Conservation (phyloP, 2,888 invertebrate genomes). For the Eupelmus urozonus region DNA sequence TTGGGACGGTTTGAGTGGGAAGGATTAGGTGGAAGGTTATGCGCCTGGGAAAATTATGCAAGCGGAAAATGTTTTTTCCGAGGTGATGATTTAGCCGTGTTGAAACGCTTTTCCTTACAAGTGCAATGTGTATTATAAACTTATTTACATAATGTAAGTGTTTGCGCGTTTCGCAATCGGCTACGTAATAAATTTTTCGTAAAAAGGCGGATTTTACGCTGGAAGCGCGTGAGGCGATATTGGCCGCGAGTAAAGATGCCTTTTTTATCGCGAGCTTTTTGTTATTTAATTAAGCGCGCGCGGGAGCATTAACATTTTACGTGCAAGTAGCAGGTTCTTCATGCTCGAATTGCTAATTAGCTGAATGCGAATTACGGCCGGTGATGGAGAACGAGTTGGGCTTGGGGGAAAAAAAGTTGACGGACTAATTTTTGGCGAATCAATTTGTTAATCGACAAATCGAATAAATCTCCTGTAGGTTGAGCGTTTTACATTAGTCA, state of each 20-base stretch:
- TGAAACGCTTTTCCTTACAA: slow-evolving; percentile 1
- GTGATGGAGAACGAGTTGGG: not conserved
- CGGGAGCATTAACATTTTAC: slow-evolving; percentile 31
- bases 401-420: slow-evolving; percentile 30
- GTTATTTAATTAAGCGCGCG: not conserved
- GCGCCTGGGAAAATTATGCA: too few species aligned
- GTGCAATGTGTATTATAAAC: too few species aligned
- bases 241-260: not conserved
- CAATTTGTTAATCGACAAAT: slow-evolving; percentile 54
- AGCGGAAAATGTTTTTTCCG: too few species aligned
- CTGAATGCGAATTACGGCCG: slow-evolving; percentile 27
- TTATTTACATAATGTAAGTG: too few species aligned
- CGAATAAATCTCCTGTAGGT: slow-evolving; percentile 30
- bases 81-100: not conserved
- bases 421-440: slow-evolving; percentile 66
- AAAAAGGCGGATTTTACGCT: too few species aligned
- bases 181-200: not conserved
- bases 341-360: slow-evolving; percentile 31
- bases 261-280: too few species aligned
- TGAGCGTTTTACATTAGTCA: not conserved
- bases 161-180: too few species aligned
- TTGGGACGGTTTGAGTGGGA: too few species aligned
- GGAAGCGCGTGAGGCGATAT: not conserved
- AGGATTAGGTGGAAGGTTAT: too few species aligned
- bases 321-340: not conserved